Evolutionary conservation across 2,797 vertebrate genomes (phyloP), one percentile per base, ranked within the genome.

Genomic region (Scarus forsteni): DNA sequence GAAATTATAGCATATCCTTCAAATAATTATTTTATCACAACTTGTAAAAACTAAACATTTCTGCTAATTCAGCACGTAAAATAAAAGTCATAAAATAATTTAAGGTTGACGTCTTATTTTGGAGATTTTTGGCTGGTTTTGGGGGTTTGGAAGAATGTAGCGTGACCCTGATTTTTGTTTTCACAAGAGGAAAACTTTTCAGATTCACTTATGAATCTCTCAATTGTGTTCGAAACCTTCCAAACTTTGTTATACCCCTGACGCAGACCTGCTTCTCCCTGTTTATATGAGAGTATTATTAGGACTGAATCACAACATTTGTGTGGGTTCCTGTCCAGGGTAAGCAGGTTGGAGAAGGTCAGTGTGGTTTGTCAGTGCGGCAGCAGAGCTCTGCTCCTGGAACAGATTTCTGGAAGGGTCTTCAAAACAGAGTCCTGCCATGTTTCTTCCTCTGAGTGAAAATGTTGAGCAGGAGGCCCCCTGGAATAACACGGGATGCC

Each of bases 261-360:
- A 82, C 13, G 13, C 65, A 72, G 74, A 76, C 42, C 53, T 54
- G 54, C 73, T 10, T 71, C 60, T 62, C 60, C 61, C 8, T 42
- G 60, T 78, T 85, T 85, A 75, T 56, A 70, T 60, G 80, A 56
- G 84, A 86, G 63, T 78, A 87, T 87, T 91, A 85, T 77, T 76
- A 85, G 87, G 18, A 53, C 54, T 75, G 70, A 87, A 91, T 81
- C 84, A 83, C 77, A 92, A 83, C 79, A 83, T 93, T 92, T 86
- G 81, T 68, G 79, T 84, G 75, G 79, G 77, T 79, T 81, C 69
- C 56, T 88, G 70, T 91, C 78, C 58, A 84, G 84, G 74, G 77
- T 70, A 87, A 83, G 75, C 71, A 70, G 83, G 85, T 76, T 7
- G 62, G 70, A 76, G 77, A 86, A 85, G 81, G 79, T 90, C 80